These are phyloP conservation scores for Hermodice carunculata DNA, from an alignment of 2,888 invertebrate species.

Conservation along the genomic window DNA sequence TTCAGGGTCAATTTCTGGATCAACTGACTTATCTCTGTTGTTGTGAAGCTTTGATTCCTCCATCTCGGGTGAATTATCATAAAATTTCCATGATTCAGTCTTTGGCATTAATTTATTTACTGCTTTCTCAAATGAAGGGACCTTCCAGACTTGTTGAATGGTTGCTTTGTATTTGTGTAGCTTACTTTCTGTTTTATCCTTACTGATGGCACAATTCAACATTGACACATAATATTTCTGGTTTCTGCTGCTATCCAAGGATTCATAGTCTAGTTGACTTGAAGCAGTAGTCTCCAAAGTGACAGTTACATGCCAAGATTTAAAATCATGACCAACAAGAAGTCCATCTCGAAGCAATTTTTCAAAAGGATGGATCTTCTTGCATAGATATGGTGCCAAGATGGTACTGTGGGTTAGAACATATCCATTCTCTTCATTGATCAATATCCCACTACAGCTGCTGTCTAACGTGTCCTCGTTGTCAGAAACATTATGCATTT, in stretches of 20 bases:
- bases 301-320: too few relatives aligned
- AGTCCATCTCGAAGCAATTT: neutral
- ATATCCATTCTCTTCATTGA: constrained; percentile 15
- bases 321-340: neutral
- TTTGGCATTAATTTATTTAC: constrained; percentile 7
- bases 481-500: too few relatives aligned
- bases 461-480: too few relatives aligned
- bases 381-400: constrained; percentile 12
- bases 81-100: constrained; percentile 19
- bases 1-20: neutral
- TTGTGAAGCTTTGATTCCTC: neutral
- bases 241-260: too few relatives aligned
- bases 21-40: neutral
- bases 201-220: too few relatives aligned
- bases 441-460: constrained; percentile 32
- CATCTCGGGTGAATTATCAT: neutral
- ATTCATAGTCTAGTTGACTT: too few relatives aligned
- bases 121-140: constrained; percentile 1
- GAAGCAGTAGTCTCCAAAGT: too few relatives aligned
- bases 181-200: too few relatives aligned
- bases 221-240: too few relatives aligned
- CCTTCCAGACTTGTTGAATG: constrained; percentile 11
- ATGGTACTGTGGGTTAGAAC: constrained; percentile 27
- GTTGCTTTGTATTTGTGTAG: neutral
- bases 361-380: neutral